phyloP scores from a whole-genome alignment of 2,797 vertebrate species.

The Schizothorax lantsangensis region DNA sequence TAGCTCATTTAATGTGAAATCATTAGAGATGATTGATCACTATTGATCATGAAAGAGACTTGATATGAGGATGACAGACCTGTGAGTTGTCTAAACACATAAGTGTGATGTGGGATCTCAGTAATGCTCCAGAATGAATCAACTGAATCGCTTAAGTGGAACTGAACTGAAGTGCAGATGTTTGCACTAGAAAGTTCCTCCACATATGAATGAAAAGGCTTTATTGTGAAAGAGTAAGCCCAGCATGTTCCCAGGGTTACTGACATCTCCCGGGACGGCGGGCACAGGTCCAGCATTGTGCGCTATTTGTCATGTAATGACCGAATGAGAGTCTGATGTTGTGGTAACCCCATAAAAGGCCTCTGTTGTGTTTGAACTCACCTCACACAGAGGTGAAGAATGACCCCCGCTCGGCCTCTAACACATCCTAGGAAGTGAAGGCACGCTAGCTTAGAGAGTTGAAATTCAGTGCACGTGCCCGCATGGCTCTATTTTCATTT shows the following conservation, averaged over 20 bases:
- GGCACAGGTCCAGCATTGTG: slow-evolving; percentile 53
- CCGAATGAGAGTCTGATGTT: slow-evolving; percentile 46
- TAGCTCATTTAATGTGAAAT: not conserved
- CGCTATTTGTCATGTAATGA: slow-evolving; percentile 33
- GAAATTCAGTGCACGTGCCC: slow-evolving; percentile 49
- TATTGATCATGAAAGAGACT: not conserved
- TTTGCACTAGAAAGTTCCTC: slow-evolving; percentile 23
- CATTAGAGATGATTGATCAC: slow-evolving; percentile 8
- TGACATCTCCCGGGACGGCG: slow-evolving; percentile 9
- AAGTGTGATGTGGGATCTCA: not conserved
- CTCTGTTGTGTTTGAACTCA: slow-evolving; percentile 56
- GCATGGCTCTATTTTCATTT: slow-evolving; percentile 56
- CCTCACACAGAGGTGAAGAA: slow-evolving; percentile 57
- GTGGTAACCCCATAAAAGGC: slow-evolving; percentile 50
- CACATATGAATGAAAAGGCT: not conserved
- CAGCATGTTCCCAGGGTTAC: slow-evolving; percentile 34
- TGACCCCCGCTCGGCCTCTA: slow-evolving; percentile 39
- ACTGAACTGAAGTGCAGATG: slow-evolving; percentile 32
- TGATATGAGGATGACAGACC: slow-evolving; percentile 4
- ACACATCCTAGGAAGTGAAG: slow-evolving; percentile 50
- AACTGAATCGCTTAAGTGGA: slow-evolving; percentile 20
- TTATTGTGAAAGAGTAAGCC: slow-evolving; percentile 21
- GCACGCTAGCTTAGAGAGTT: slow-evolving; percentile 49
- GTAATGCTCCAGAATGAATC: slow-evolving; percentile 20
- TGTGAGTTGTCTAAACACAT: not conserved